Evolutionary conservation across 2,797 vertebrate species (phyloP), one percentile per base, ranked within the genome.

Genomic region (Neosalanx taihuensis): DNA sequence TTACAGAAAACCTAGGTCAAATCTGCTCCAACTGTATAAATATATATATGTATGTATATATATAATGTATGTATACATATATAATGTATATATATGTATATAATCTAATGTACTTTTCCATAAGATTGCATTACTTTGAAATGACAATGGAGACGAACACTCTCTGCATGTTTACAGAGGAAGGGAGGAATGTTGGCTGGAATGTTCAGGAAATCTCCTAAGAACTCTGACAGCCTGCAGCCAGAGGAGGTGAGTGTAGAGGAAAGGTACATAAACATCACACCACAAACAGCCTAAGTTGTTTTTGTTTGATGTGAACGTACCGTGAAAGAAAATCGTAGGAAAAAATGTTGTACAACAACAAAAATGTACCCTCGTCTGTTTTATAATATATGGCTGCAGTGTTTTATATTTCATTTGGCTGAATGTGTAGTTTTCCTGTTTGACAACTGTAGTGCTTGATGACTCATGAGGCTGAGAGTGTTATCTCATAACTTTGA

Each of bases 131-230:
- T 10, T 41, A 41, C 37, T 41, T 41, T 41, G 37, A 41, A 41
- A 41, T 41, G 12, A 41, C 37, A 41, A 41, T 41, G 37, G 37
- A 18, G 51, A n/a, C 4, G 18, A 53, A 17, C 51, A 0, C 51
- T 17, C 4, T 15, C 1, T 53, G 51, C 51, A 53, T 7, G 15
- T 56, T 56, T 56, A 61, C 85, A 76, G 88, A 83, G 85, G 70
- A 87, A 86, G 78, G 80, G 76, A 71, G 74, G 26, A 49, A 46
- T 85, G 53, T 87, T 88, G 69, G 46, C 83, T 1, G 78, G 77
- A 56, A 83, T 89, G 58, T 89, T 90, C 72, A 88, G 68, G 61
- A 90, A 84, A 53, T 2, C 77, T 20, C 33, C 60, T 1, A 89
- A 88, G 76, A 59, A 79, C 20, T 2, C 69, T 15, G 51, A 87